Evolutionary conservation across 2,888 invertebrate species (phyloP).

Genomic region (Sycophila texana): DNA sequence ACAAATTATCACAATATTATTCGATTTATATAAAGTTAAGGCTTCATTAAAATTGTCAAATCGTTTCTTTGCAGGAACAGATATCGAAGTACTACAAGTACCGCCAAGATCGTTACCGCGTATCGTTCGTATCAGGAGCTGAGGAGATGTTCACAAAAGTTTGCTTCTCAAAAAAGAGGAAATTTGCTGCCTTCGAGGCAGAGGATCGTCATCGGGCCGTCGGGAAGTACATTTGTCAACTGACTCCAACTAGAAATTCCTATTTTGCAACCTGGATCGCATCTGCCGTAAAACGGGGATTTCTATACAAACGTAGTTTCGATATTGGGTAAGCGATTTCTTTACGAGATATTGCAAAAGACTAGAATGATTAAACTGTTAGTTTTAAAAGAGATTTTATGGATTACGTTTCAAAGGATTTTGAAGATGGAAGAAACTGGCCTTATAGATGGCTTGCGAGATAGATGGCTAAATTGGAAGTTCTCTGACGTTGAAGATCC

Average conservation of each 20-base stretch:
- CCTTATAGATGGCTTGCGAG: slow-evolving; percentile 46
- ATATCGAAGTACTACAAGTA: background rate
- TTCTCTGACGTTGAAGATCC: slow-evolving; percentile 27
- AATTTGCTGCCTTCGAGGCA: slow-evolving; percentile 54
- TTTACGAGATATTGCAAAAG: background rate
- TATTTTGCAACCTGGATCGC: slow-evolving; percentile 56
- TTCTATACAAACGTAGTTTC: slow-evolving; percentile 51
- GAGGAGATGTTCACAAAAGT: slow-evolving; percentile 33
- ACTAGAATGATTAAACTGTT: background rate
- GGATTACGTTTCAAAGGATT: slow-evolving; percentile 27
- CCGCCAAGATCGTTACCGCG: background rate
- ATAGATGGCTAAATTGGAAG: slow-evolving; percentile 53
- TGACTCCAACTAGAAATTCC: slow-evolving; percentile 39
- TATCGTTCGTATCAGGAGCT: slow-evolving; percentile 17
- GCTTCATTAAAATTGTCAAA: too few species aligned
- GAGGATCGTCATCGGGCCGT: slow-evolving; percentile 53
- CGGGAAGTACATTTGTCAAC: slow-evolving; percentile 40
- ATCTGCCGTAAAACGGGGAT: slow-evolving; percentile 49
- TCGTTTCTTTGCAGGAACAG: slow-evolving; percentile 2
- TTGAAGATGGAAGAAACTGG: slow-evolving; percentile 53
- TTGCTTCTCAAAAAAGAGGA: slow-evolving; percentile 35
- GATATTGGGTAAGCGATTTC: slow-evolving; percentile 49
- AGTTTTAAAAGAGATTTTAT: background rate
- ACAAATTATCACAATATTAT: too few species aligned
- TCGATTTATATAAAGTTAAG: too few species aligned